Evolutionary conservation across 2,113 vertebrate genomes (phyloP), one percentile per base, ranked within the genome.

Genomic region (Australoheros scitulus): DNA sequence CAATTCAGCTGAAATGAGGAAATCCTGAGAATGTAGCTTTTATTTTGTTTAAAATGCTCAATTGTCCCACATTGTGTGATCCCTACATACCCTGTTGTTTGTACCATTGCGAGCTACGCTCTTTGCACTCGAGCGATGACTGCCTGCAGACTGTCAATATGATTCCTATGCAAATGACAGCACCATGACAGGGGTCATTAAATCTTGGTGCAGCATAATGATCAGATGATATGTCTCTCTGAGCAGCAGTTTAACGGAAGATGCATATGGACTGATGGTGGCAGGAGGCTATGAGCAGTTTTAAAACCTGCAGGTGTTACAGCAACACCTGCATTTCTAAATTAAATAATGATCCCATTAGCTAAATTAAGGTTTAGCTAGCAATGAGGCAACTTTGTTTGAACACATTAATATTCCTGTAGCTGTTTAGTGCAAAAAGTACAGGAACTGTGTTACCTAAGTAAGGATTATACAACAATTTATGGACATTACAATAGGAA

Each of bases 161-260:
- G 76, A 86, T 64, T 87, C 36, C 47, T 7, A 56, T 79, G 82
- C 74, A 83, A 87, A 92, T 83, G 81, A 43, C 0, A 79, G 77
- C 64, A 9, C 29, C 18, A 2, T 41, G 83, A 80, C 3, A 61
- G 34, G 91, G 76, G 79, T 89, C 89, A 84, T 92, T 93, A 92
- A 74, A 83, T 38, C 72, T 82, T 2, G 1, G 80, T 79, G 63
- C 65, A 74, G 7, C 36, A 57, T 88, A 90, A 92, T 88, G 89
- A 85, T 74, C 29, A 29, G 22, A 41, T 81, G 2, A 90, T 83
- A 90, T 79, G 78, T 26, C 1, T 84, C 52, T 88, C 68, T 11
- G 26, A 77, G 18, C 60, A 52, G 76, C 76, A 10, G 6, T 60
- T 65, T 82, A 47, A 70, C 24, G 76, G 63, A 61, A 55, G 81